Conservation (phyloP, 2,113 vertebrate genomes). For the Lates calcarifer region DNA sequence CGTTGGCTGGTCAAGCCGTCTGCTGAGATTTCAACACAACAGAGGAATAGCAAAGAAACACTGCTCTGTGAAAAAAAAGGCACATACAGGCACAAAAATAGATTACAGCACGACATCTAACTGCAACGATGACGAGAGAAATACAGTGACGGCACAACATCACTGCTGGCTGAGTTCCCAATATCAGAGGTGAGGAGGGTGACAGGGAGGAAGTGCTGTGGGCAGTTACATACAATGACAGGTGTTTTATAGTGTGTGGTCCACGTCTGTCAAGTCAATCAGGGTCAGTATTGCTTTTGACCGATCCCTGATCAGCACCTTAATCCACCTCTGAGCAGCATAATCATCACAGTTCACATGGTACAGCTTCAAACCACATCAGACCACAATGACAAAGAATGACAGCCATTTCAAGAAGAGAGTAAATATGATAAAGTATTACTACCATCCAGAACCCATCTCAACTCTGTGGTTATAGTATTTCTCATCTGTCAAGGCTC, state of each 20-base stretch:
- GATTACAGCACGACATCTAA: neutral
- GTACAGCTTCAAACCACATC: neutral
- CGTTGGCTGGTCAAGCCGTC: neutral
- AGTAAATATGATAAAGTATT: neutral
- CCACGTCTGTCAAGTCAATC: neutral
- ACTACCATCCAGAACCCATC: neutral
- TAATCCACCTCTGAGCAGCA: neutral
- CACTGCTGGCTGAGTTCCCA: neutral
- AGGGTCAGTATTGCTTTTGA: neutral
- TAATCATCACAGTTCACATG: neutral
- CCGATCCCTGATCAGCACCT: neutral
- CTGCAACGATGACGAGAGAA: neutral
- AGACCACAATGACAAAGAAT: neutral
- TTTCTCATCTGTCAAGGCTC: no score
- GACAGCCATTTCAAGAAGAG: no score
- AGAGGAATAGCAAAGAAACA: neutral
- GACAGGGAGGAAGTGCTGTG: no score
- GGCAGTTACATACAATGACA: no score
- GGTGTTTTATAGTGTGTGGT: neutral
- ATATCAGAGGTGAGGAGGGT: neutral
- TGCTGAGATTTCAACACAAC: neutral
- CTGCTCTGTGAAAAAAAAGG: constrained; percentile 40
- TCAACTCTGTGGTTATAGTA: no score
- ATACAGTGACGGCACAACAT: neutral
- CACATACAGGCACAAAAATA: constrained; percentile 32